Evolutionary conservation across 2,888 invertebrate species (phyloP).

Genomic region (Macroteleia sp.): DNA sequence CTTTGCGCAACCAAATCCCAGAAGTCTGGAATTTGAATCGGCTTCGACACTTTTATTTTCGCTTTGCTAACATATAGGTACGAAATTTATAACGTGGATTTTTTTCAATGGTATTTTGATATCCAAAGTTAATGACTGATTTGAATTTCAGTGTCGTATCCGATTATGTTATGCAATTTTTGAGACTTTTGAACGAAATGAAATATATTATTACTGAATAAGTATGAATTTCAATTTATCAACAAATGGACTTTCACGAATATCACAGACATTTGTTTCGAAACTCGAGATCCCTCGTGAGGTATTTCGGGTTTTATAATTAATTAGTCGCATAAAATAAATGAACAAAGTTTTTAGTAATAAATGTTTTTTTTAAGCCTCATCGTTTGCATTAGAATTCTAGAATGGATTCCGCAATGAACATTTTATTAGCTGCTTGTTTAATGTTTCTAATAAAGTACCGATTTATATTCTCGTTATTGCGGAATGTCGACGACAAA

Average conservation of each 20-base stretch:
- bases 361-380: no score
- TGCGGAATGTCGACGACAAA: no score
- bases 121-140: slow-evolving; percentile 23
- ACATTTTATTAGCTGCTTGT: no score
- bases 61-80: no score
- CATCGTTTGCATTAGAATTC: no score
- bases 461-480: no score
- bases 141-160: slow-evolving; percentile 54
- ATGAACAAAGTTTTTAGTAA: no score
- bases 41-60: not conserved
- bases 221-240: slow-evolving; percentile 17
- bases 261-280: slow-evolving; percentile 14
- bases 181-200: slow-evolving; percentile 33
- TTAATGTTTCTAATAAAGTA: no score
- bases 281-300: not conserved
- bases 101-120: slow-evolving; percentile 4
- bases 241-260: slow-evolving; percentile 20
- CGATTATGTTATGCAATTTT: slow-evolving; percentile 32
- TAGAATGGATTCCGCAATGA: no score
- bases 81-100: slow-evolving; percentile 9
- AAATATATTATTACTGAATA: slow-evolving; percentile 21
- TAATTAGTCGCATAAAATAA: no score
- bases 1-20: slow-evolving; percentile 32
- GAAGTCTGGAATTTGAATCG: not conserved
- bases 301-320: not conserved